Conservation (phyloP, 35 echinoderm and acorn worm genomes). For the Patiria miniata region DNA sequence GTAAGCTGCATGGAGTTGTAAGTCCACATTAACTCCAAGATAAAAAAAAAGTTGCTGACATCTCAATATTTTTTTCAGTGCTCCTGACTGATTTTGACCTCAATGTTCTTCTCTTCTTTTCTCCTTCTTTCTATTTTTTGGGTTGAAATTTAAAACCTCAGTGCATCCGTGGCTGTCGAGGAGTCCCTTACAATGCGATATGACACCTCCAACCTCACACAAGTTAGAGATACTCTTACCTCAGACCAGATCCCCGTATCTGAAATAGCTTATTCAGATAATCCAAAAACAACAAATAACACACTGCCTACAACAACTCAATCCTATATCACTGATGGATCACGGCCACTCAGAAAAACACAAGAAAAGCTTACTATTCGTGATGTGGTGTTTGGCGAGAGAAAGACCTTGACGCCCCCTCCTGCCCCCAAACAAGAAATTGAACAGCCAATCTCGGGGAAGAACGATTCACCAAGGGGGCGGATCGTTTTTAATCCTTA, state of each 20-base stretch:
- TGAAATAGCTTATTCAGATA: not conserved
- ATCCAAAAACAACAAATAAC: no score
- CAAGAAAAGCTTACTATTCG: not conserved
- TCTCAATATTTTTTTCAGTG: no score
- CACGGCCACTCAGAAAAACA: not conserved
- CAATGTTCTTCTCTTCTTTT: not conserved
- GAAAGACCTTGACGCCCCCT: not conserved
- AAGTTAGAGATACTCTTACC: not conserved
- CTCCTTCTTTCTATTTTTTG: not conserved
- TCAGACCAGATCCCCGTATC: not conserved
- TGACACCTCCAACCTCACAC: not conserved
- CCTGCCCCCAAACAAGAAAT: not conserved
- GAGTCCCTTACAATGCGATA: constrained; percentile 23
- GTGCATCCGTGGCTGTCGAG: not conserved
- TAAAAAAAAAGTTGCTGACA: no score
- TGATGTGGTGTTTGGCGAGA: constrained; percentile 4
- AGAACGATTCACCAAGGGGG: not conserved
- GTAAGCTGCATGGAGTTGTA: no score
- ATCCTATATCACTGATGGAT: no score
- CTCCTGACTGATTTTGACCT: not conserved
- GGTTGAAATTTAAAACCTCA: not conserved
- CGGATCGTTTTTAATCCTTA: not conserved
- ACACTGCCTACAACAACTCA: no score
- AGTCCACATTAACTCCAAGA: no score
- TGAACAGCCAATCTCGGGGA: not conserved